phyloP scores from a whole-genome alignment of 2,888 invertebrate genomes.

The Scrobipalpa atriplicella region DNA sequence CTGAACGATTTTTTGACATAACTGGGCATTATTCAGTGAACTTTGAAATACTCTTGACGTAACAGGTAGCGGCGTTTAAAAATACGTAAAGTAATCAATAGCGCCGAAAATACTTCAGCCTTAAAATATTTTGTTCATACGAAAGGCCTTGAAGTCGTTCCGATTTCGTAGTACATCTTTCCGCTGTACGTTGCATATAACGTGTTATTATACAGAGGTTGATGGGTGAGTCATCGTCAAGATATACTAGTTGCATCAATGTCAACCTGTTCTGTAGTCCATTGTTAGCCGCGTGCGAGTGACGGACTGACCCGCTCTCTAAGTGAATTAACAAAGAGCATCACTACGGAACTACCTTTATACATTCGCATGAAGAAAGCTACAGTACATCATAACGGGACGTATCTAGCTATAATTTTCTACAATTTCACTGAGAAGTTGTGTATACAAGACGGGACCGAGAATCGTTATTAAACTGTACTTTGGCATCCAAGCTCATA shows the following conservation, averaged over 20 bases:
- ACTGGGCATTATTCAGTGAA: slow-evolving; percentile 37
- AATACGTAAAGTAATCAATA: slow-evolving; percentile 35
- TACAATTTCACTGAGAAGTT: slow-evolving; percentile 14
- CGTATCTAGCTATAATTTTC: slow-evolving; percentile 21
- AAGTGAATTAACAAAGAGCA: slow-evolving; percentile 21
- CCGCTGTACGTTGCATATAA: slow-evolving; percentile 25
- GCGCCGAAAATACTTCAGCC: slow-evolving; percentile 41
- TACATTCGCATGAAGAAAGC: slow-evolving; percentile 17
- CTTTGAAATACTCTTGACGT: slow-evolving; percentile 29
- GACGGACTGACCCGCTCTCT: slow-evolving; percentile 15
- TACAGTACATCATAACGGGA: slow-evolving; percentile 18
- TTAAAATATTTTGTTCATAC: slow-evolving; percentile 32
- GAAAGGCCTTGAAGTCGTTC: slow-evolving; percentile 26
- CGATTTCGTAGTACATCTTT: slow-evolving; percentile 26
- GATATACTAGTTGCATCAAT: slow-evolving; percentile 47
- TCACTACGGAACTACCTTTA: slow-evolving; percentile 12
- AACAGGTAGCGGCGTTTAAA: slow-evolving; percentile 31
- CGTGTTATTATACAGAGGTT: slow-evolving; percentile 18
- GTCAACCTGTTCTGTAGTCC: slow-evolving; percentile 53
- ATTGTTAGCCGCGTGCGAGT: slow-evolving; percentile 36
- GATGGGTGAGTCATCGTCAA: slow-evolving; percentile 38
- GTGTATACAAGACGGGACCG: slow-evolving; percentile 4
- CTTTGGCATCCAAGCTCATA: slow-evolving; percentile 12
- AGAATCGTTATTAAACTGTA: slow-evolving; percentile 19
- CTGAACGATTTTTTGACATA: slow-evolving; percentile 25